Evolutionary conservation across 1,140 invertebrate genomes (phyloP).

Genomic region (Hylyphantes graminicola): DNA sequence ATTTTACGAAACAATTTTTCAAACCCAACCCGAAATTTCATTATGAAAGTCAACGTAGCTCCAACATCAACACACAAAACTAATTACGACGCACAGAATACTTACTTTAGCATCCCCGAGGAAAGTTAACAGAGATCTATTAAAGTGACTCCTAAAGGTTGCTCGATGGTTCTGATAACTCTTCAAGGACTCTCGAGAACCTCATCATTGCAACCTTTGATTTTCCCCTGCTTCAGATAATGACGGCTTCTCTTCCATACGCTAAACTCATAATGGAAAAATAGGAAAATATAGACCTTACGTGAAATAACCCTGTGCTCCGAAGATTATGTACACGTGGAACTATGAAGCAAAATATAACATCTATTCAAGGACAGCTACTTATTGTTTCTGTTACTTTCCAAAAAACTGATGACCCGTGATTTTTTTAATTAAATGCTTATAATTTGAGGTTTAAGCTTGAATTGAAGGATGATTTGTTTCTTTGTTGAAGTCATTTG

Average conservation of each 20-base stretch:
- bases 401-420: too few species aligned
- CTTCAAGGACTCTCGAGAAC: constrained; percentile 8
- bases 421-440: too few species aligned
- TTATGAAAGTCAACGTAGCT: too few species aligned
- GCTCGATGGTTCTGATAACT: not conserved
- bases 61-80: not conserved
- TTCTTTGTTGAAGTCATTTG: too few species aligned
- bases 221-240: constrained; percentile 26
- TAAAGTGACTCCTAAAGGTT: constrained; percentile 13
- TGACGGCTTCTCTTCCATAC: constrained; percentile 32
- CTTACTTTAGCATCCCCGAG: not conserved
- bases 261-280: constrained; percentile 17
- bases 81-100: constrained; percentile 9
- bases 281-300: constrained; percentile 16
- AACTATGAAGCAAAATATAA: not conserved
- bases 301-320: not conserved
- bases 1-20: too few species aligned
- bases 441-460: too few species aligned
- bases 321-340: constrained; percentile 3
- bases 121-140: not conserved
- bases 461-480: too few species aligned
- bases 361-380: too few species aligned
- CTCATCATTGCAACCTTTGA: constrained; percentile 21
- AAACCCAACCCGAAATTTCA: too few species aligned
- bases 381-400: too few species aligned